A percentile compares a stretch with the other conserved stretches of the same genome.
phyloP scores from a whole-genome alignment of 2,797 vertebrate species.

The Limosa lapponica region DNA sequence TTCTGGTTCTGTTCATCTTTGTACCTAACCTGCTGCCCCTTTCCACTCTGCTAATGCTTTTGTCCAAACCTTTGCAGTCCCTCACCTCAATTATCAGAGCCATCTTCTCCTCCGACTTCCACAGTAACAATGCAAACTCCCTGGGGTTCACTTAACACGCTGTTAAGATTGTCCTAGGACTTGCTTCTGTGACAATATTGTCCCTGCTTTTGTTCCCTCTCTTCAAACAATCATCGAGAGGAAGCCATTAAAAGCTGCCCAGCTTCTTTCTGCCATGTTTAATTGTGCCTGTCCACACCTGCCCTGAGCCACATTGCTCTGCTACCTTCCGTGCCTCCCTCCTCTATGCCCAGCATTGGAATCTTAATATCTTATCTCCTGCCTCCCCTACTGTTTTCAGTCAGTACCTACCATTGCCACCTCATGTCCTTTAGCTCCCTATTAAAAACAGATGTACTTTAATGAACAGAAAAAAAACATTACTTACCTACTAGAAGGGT shows the following conservation, averaged over 20 bases:
- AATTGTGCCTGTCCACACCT: not conserved
- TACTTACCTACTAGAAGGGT: not conserved
- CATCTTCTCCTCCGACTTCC: not conserved
- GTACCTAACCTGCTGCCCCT: not conserved
- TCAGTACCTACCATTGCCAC: not conserved
- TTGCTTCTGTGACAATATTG: not conserved
- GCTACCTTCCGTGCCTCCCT: not conserved
- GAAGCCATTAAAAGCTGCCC: not conserved
- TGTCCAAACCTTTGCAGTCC: not conserved
- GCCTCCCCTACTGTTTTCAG: not conserved
- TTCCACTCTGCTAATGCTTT: not conserved
- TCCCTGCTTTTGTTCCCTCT: not conserved
- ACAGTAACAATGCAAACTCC: not conserved
- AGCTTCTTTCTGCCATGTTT: not conserved
- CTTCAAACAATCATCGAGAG: not conserved
- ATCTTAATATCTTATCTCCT: not conserved
- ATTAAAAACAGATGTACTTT: not conserved
- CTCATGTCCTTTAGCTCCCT: not conserved
- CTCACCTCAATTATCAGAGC: not conserved
- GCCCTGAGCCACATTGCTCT: not conserved
- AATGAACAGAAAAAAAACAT: not conserved
- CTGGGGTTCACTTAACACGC: not conserved
- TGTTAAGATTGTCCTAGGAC: not conserved
- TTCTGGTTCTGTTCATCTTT: not conserved
- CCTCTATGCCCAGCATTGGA: rapidly evolving